Percentiles rank a stretch among this genome's conserved stretches.
Evolutionary conservation across 2,113 vertebrate genomes (phyloP).

Genomic region (Puffinus mauretanicus): DNA sequence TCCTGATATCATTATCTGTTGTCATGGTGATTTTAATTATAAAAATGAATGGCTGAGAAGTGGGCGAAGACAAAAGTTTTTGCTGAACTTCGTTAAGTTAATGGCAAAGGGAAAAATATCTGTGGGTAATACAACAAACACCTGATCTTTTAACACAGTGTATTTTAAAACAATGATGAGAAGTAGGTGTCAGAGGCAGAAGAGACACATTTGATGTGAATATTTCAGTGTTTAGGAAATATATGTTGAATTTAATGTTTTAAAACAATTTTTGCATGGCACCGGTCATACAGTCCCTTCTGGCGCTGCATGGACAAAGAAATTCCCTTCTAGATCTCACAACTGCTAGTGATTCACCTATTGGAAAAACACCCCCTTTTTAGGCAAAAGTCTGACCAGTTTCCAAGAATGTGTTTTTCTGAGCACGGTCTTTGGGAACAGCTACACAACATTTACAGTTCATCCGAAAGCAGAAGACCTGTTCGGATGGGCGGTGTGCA

Average conservation of each 20-base stretch:
- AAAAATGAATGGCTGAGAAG: constrained; percentile 6
- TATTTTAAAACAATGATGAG: constrained; percentile 1
- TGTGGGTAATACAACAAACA: neutral
- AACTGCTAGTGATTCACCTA: neutral
- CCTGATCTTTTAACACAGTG: neutral
- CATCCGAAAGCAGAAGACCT: neutral
- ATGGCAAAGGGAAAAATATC: neutral
- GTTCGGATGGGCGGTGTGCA: fast-evolving
- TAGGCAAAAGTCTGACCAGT: neutral
- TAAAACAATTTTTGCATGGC: neutral
- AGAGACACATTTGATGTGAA: neutral
- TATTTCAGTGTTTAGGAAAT: neutral
- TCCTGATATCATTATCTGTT: constrained; percentile 39
- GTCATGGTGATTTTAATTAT: constrained; percentile 47
- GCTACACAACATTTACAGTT: neutral
- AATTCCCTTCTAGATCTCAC: neutral
- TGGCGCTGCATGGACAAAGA: neutral
- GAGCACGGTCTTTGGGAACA: neutral
- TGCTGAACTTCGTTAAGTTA: neutral
- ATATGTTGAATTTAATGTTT: neutral
- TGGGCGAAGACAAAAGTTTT: constrained; percentile 21
- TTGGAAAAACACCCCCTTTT: neutral
- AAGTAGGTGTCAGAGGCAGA: neutral
- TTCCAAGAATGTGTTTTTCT: neutral
- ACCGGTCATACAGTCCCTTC: neutral